Conservation (phyloP, 2,888 invertebrate genomes). For the Cyrtodaria siliqua region DNA sequence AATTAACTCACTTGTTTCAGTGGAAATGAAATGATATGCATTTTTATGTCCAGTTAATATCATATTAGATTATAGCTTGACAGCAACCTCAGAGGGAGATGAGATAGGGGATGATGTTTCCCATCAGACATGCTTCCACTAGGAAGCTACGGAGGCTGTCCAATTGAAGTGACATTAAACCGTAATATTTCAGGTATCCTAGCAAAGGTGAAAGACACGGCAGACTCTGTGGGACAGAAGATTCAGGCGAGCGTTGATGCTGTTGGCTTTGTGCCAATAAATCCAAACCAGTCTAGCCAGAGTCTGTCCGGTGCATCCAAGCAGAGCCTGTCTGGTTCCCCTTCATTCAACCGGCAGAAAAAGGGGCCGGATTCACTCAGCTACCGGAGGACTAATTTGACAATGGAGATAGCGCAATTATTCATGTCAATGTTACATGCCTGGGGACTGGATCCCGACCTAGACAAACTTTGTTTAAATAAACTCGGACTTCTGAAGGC, state of each 20-base stretch:
- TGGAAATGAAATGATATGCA: too few relatives aligned
- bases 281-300: constrained; percentile 24
- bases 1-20: too few relatives aligned
- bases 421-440: constrained; percentile 97
- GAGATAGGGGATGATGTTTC: too few relatives aligned
- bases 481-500: constrained; percentile 95
- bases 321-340: constrained; percentile 3
- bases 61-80: too few relatives aligned
- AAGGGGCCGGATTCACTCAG: constrained; percentile 29
- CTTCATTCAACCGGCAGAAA: constrained; percentile 13
- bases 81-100: too few relatives aligned
- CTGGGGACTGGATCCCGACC: constrained; percentile 98
- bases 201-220: constrained; percentile 98
- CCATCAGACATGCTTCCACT: too few relatives aligned
- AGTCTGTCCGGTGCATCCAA: constrained; percentile 11
- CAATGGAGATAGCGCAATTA: constrained; percentile 97
- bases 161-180: too few relatives aligned
- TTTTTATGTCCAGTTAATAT: too few relatives aligned
- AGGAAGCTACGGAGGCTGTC: too few relatives aligned
- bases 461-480: constrained; percentile 97
- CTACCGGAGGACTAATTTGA: constrained; percentile 87
- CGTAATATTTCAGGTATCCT: constrained; percentile 96
- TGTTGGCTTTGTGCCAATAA: too few relatives aligned
- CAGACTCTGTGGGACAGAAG: constrained; percentile 96
- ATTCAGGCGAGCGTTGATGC: constrained; percentile 97